Base-by-base conservation (phyloP, 37 sponge, comb jelly and placozoan species). In the Hormiphora californensis region DNA sequence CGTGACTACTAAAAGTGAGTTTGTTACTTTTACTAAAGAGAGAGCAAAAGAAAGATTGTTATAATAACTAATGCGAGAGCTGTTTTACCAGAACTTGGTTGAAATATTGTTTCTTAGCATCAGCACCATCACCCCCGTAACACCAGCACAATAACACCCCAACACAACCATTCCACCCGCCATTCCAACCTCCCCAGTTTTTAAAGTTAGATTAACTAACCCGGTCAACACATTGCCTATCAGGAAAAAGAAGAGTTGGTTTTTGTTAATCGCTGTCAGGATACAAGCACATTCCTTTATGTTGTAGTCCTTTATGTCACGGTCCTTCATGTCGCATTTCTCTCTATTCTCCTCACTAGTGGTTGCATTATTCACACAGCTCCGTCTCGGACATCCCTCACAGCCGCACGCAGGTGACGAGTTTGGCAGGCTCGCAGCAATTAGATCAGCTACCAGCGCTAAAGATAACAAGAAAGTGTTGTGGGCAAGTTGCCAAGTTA, bases 161-260 rank as follows among this genome's bases (percentile, higher is more conserved):
- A 73, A 32, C 8, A 36, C 23, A 12, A 17, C 27, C 19, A 73
- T 1, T n/a, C 46, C 81, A n/a, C 25, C 0, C 12, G 9, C 41
- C 22, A 19, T 2, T 43, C 11, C 32, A 38, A 73, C 81, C 12
- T 8, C 21, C 9, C 81, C 81, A 21, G 99, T 98, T 69, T 95
- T 89, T 40, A 93, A 44, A 0, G 85, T 62, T 34, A 95, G 63
- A 85, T 98, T 98, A 15, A 95, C 92, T 0, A 89, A 28, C 30
- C 99, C 99, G 53, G 99, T 98, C 39, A 92, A 54, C 0, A 95
- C 21, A 63, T 98, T 98, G 19, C 93, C 99, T 9, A 89, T 15
- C 19, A 98, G 69, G 85, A 98, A 98, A 90, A 90, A 93, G 35
- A 43, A 61, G 23, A 98, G 90, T 44, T 98, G 99, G 86, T 98